Conservation (phyloP, 1,140 invertebrate species). For the Zaprionus nigranus region DNA sequence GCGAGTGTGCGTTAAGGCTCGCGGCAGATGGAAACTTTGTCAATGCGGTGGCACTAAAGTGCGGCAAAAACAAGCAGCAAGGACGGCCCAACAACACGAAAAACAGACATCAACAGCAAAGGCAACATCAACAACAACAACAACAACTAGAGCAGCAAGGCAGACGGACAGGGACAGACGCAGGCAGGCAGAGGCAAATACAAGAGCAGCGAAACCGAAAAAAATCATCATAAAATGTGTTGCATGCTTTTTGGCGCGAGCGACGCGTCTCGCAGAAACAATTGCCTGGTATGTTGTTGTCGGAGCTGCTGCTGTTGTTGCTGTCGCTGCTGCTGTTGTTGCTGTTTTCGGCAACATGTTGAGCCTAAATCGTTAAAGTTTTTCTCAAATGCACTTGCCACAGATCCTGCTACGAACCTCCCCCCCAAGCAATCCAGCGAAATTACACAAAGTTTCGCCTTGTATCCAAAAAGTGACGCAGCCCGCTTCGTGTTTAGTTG, state of each 20-base stretch:
- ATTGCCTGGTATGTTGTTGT: slow-evolving; percentile 61
- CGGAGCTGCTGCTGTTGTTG: slow-evolving; percentile 40
- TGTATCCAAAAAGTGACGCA: slow-evolving; percentile 67
- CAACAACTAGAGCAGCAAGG: slow-evolving; percentile 3
- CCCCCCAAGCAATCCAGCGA: slow-evolving; percentile 38
- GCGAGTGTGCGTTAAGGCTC: slow-evolving; percentile 55
- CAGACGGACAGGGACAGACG: slow-evolving; percentile 4
- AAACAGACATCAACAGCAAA: slow-evolving; percentile 6
- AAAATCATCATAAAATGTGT: slow-evolving; percentile 73
- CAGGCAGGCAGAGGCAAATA: slow-evolving; percentile 6
- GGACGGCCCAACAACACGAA: slow-evolving; percentile 37
- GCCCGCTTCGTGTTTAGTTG: slow-evolving; percentile 44
- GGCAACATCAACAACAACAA: background rate
- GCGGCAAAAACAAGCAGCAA: slow-evolving; percentile 69
- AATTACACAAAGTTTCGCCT: slow-evolving; percentile 79
- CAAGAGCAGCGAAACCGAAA: slow-evolving; percentile 37
- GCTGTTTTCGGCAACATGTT: slow-evolving; percentile 70
- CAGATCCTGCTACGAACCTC: slow-evolving; percentile 41
- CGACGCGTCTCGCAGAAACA: slow-evolving; percentile 50
- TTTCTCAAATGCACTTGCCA: slow-evolving; percentile 80
- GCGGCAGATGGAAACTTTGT: slow-evolving; percentile 73
- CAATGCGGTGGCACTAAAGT: slow-evolving; percentile 77
- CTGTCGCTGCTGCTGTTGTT: slow-evolving; percentile 36
- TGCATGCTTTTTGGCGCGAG: slow-evolving; percentile 61
- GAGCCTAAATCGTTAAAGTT: slow-evolving; percentile 83